Percentiles rank a stretch among this genome's conserved stretches.
These are phyloP conservation scores for Halictus rubicundus DNA, from an alignment of 1,140 invertebrate species.

Conservation along the genomic window DNA sequence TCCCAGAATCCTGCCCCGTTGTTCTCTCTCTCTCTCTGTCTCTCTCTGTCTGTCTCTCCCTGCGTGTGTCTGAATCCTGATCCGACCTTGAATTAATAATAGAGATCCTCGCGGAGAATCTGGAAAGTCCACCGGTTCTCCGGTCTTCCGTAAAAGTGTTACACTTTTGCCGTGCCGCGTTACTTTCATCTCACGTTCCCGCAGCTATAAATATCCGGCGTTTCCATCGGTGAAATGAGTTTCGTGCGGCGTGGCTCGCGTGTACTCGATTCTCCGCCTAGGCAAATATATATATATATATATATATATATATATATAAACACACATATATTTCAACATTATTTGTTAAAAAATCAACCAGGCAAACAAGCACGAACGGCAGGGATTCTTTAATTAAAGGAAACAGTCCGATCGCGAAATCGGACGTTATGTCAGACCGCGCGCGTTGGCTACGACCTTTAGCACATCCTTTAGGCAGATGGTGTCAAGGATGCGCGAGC, in stretches of 20 bases:
- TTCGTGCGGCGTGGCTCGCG: too few species aligned
- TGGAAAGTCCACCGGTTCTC: background rate
- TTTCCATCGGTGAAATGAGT: background rate
- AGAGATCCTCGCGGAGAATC: background rate
- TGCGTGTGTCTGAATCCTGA: too few species aligned
- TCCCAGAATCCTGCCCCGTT: background rate
- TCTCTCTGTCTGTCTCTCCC: too few species aligned
- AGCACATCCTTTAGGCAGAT: slow-evolving; percentile 65
- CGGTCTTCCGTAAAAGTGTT: slow-evolving; percentile 25
- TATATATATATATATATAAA: too few species aligned
- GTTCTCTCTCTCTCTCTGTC: too few species aligned
- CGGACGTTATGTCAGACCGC: slow-evolving; percentile 24
- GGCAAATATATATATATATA: too few species aligned
- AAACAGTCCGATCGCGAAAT: background rate
- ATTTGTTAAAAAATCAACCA: too few species aligned
- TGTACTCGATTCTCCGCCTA: background rate
- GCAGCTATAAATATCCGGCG: background rate
- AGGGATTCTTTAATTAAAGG: too few species aligned
- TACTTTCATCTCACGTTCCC: slow-evolving; percentile 45
- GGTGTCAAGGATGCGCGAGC: slow-evolving; percentile 64
- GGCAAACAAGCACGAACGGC: too few species aligned
- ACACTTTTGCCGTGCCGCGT: slow-evolving; percentile 17
- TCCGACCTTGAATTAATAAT: slow-evolving; percentile 9
- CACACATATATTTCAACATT: too few species aligned
- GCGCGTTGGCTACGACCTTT: slow-evolving; percentile 54